phyloP scores from a whole-genome alignment of 2,888 invertebrate genomes.

The Drosophila mulleri region DNA sequence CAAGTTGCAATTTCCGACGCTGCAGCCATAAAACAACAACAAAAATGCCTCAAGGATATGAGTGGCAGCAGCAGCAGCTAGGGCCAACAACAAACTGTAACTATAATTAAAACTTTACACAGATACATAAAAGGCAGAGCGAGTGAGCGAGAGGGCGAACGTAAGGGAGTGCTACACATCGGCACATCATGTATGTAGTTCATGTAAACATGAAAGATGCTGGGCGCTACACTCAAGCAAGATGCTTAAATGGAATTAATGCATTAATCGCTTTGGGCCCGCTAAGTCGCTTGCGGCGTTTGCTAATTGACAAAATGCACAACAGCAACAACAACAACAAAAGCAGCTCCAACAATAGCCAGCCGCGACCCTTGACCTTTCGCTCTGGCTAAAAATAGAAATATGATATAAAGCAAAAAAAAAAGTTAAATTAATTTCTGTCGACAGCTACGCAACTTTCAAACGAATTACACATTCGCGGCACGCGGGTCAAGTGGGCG shows the following conservation, averaged over 20 bases:
- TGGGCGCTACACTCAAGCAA: slow-evolving; percentile 11
- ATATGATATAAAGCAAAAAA: not conserved
- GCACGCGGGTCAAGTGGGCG: slow-evolving; percentile 50
- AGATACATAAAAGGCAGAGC: slow-evolving; percentile 1
- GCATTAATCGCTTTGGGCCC: slow-evolving; percentile 64
- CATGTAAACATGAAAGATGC: slow-evolving; percentile 33
- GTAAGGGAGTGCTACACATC: not conserved
- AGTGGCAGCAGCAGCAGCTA: slow-evolving; percentile 19
- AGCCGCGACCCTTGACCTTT: slow-evolving; percentile 36
- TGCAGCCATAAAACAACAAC: slow-evolving; percentile 47
- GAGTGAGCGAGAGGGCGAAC: not conserved
- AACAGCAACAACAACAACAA: slow-evolving; percentile 34
- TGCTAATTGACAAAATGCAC: slow-evolving; percentile 68
- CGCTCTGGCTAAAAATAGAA: slow-evolving; percentile 9
- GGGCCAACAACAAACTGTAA: slow-evolving; percentile 53
- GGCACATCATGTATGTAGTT: slow-evolving; percentile 9
- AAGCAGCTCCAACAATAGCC: not conserved
- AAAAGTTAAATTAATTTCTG: slow-evolving; percentile 72
- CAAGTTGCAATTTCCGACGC: slow-evolving; percentile 77
- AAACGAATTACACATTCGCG: slow-evolving; percentile 77
- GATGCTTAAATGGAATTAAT: slow-evolving; percentile 60
- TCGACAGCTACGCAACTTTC: slow-evolving; percentile 69
- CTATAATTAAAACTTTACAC: slow-evolving; percentile 73
- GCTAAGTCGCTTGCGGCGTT: slow-evolving; percentile 57
- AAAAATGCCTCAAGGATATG: slow-evolving; percentile 60